phyloP scores from a whole-genome alignment of 2,888 invertebrate species.

The Polymixis flavicincta region DNA sequence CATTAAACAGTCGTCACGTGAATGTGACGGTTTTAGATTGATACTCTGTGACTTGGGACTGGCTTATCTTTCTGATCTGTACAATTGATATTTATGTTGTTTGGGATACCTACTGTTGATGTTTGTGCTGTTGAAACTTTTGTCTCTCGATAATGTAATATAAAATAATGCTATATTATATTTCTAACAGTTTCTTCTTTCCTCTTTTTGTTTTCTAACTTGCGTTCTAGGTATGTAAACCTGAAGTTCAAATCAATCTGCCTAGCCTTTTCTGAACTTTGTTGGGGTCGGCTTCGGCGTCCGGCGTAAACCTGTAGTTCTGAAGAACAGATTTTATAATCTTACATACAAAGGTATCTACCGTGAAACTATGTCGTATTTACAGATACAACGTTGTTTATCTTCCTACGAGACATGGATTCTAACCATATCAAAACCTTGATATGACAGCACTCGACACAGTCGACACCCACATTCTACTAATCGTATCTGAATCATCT shows the following conservation, averaged over 20 bases:
- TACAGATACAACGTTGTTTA: neutral
- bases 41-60: constrained; percentile 52
- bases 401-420: neutral
- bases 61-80: constrained; percentile 59
- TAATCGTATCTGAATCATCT: constrained; percentile 42
- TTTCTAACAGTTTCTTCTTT: neutral
- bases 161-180: neutral
- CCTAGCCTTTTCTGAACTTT: too few species aligned
- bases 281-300: too few species aligned
- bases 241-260: neutral
- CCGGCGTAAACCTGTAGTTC: neutral
- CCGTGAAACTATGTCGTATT: neutral
- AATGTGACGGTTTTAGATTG: constrained; percentile 73
- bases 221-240: neutral
- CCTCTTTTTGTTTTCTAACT: neutral
- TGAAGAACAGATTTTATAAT: neutral
- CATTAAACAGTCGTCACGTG: constrained; percentile 80
- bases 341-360: too few species aligned
- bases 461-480: constrained; percentile 23
- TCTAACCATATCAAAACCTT: constrained; percentile 29
- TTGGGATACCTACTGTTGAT: constrained; percentile 33
- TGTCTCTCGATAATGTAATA: neutral
- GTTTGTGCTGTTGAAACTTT: constrained; percentile 9
- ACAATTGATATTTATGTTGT: constrained; percentile 65
- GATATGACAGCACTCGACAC: constrained; percentile 22